Evolutionary conservation across 2,113 vertebrate species (phyloP).

Genomic region (Charina bottae): DNA sequence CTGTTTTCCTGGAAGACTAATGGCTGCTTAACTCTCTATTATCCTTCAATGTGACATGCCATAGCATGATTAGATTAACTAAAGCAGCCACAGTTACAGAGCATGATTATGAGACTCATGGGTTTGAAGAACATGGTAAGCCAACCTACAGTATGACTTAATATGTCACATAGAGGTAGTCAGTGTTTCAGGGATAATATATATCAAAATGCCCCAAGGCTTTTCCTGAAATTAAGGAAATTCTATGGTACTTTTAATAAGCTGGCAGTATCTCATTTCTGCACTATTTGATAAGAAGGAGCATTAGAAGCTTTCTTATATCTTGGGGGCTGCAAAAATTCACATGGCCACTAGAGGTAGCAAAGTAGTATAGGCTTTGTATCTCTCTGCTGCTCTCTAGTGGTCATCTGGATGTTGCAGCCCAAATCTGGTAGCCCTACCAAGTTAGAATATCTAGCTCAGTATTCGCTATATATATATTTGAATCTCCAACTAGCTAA

Average conservation of each 20-base stretch:
- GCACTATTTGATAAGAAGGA: background rate
- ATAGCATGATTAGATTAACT: background rate
- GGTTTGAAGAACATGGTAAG: background rate
- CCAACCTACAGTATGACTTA: background rate
- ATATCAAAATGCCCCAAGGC: background rate
- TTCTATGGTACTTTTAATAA: background rate
- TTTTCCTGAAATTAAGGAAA: background rate
- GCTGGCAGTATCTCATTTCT: background rate
- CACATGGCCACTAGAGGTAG: background rate
- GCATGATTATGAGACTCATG: background rate
- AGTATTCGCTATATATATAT: background rate
- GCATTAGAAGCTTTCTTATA: background rate
- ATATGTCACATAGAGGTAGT: background rate
- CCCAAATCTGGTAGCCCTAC: background rate
- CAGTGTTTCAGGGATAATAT: background rate
- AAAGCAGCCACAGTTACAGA: background rate
- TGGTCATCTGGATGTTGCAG: background rate
- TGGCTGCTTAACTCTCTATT: background rate
- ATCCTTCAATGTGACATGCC: background rate
- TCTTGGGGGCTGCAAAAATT: background rate
- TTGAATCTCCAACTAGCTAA: background rate
- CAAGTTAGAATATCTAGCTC: background rate
- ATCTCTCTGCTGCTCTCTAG: background rate
- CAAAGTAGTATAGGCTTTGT: background rate
- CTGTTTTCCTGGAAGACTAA: background rate